Evolutionary conservation across 2,888 invertebrate genomes (phyloP).

Genomic region (Acholoe squamosa): DNA sequence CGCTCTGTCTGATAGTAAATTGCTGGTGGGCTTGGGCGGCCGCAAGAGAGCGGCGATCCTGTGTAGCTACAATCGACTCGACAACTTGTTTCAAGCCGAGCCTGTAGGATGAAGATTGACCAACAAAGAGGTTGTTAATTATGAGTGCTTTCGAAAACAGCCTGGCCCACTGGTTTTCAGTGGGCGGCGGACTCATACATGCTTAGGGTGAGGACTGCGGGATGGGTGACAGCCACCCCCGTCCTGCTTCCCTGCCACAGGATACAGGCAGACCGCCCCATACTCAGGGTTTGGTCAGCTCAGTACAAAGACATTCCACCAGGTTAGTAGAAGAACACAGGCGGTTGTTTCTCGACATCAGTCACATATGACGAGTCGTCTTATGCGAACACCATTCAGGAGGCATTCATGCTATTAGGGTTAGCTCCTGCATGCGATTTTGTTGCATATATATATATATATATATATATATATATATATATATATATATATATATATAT

Average conservation of each 20-base stretch:
- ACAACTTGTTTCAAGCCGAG: slow-evolving; percentile 65
- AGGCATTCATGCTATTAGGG: not conserved
- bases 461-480: too few species aligned
- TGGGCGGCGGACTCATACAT: not conserved
- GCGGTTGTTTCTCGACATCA: not conserved
- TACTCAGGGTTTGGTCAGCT: not conserved
- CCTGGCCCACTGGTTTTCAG: not conserved
- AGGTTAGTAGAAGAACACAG: slow-evolving; percentile 25
- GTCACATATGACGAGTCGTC: not conserved
- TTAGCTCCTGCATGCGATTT: not conserved
- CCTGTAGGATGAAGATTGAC: slow-evolving; percentile 56
- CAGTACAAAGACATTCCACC: slow-evolving; percentile 39
- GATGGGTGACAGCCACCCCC: not conserved
- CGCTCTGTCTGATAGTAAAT: slow-evolving; percentile 36
- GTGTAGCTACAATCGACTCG: slow-evolving; percentile 62
- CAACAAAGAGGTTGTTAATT: not conserved
- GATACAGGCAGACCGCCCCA: slow-evolving; percentile 16
- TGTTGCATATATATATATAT: not conserved
- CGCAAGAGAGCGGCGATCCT: slow-evolving; percentile 50
- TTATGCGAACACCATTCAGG: not conserved
- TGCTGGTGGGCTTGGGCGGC: slow-evolving; percentile 51
- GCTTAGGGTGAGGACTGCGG: not conserved
- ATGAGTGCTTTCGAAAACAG: not conserved
- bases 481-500: too few species aligned
- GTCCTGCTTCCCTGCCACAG: slow-evolving; percentile 3